Evolutionary conservation across 2,888 invertebrate species (phyloP).

Genomic region (Phrixothrix hirtus): DNA sequence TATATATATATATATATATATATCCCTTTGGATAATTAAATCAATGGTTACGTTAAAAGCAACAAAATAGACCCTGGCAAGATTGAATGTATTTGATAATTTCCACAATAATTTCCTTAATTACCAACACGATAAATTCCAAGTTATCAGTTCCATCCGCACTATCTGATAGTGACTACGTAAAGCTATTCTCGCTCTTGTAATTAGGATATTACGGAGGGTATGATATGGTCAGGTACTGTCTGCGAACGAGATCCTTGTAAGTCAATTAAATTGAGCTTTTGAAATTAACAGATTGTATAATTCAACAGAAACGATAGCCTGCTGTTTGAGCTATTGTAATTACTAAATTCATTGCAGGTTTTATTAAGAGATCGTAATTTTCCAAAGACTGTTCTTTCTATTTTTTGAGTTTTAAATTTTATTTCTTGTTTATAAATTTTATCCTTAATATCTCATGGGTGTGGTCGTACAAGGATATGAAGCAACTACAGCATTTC

Average conservation of each 20-base stretch:
- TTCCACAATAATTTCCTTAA: constrained; percentile 27
- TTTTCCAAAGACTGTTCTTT: too few species aligned
- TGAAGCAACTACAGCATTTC: too few species aligned
- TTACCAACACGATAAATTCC: constrained; percentile 28
- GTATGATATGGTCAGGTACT: constrained; percentile 30
- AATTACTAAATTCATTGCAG: too few species aligned
- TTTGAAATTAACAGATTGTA: constrained; percentile 23
- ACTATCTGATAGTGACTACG: constrained; percentile 23
- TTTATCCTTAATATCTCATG: too few species aligned
- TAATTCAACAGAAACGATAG: constrained; percentile 17
- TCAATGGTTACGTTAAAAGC: not conserved
- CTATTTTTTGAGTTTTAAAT: too few species aligned
- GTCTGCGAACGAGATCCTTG: constrained; percentile 28
- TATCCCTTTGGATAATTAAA: too few species aligned
- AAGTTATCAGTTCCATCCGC: constrained; percentile 22
- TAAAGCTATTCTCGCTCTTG: constrained; percentile 25
- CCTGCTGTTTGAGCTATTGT: too few species aligned
- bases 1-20: too few species aligned
- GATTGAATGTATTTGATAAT: constrained; percentile 15
- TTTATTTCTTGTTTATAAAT: too few species aligned
- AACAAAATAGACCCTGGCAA: not conserved
- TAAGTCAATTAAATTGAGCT: constrained; percentile 27
- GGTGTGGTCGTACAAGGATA: too few species aligned
- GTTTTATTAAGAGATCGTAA: too few species aligned
- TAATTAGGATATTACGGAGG: constrained; percentile 28